These are phyloP conservation scores for Apamea monoglypha DNA, from an alignment of 2,888 invertebrate species.

Conservation along the genomic window DNA sequence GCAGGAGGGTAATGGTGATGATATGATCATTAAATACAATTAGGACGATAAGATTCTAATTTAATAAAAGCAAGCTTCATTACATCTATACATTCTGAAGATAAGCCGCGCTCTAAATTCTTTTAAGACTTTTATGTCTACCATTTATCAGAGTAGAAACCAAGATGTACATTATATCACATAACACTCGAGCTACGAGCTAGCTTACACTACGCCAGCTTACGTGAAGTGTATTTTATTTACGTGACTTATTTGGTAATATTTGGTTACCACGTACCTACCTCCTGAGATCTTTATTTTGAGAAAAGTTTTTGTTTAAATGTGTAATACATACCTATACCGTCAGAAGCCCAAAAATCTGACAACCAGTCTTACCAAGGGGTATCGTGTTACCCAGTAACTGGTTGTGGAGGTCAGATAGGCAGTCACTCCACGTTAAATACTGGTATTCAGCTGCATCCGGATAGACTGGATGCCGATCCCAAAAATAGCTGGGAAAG, in stretches of 20 bases:
- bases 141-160: not conserved
- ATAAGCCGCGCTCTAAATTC: conserved; percentile 1
- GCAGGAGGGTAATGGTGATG: not conserved
- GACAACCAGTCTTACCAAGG: not conserved
- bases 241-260: not conserved
- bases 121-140: conserved; percentile 5
- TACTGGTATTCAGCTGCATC: not conserved
- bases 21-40: not conserved
- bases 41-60: not conserved
- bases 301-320: conserved; percentile 3
- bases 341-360: not conserved
- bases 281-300: not conserved
- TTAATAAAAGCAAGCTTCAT: not conserved
- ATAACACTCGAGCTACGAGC: not conserved
- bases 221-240: not conserved
- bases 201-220: not conserved
- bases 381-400: not conserved
- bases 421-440: not conserved
- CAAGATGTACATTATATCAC: not conserved
- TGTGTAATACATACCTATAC: not conserved
- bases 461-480: not conserved
- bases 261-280: not conserved
- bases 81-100: conserved; percentile 2
- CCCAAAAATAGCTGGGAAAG: not conserved
- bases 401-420: not conserved